Evolutionary conservation across 2,888 invertebrate species (phyloP).

Genomic region (Hartigia nigra): DNA sequence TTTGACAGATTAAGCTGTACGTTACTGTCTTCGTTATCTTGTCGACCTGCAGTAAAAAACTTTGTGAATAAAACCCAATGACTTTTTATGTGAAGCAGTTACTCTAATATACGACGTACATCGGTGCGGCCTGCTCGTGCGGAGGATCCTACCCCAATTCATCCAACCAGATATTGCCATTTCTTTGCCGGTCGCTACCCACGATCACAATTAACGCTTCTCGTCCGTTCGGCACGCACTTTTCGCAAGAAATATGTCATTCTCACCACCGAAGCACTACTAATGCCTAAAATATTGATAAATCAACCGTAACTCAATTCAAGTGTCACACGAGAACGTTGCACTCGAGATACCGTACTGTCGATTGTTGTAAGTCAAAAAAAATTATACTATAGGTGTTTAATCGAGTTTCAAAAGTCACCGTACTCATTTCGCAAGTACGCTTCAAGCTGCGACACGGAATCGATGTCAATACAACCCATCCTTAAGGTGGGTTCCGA

Average conservation of each 20-base stretch:
- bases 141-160: constrained; percentile 66
- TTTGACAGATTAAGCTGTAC: constrained; percentile 69
- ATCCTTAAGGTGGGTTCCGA: neutral
- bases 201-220: constrained; percentile 49
- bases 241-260: constrained; percentile 44
- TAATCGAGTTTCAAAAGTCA: constrained; percentile 16
- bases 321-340: constrained; percentile 42
- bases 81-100: constrained; percentile 23
- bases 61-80: constrained; percentile 18
- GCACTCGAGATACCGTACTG: constrained; percentile 17
- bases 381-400: constrained; percentile 8
- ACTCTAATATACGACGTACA: constrained; percentile 52
- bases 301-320: constrained; percentile 39
- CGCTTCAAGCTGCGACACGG: neutral
- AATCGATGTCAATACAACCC: neutral
- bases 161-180: constrained; percentile 71
- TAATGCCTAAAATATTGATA: constrained; percentile 44
- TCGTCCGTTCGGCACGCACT: constrained; percentile 44
- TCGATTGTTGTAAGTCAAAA: constrained; percentile 21
- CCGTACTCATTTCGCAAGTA: neutral
- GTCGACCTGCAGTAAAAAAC: constrained; percentile 54
- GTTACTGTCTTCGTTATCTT: constrained; percentile 73
- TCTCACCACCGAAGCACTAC: constrained; percentile 45
- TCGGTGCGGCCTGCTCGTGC: constrained; percentile 65
- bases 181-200: constrained; percentile 53